A percentile compares a stretch with the other conserved stretches of the same genome.
Conservation (phyloP, 2,888 invertebrate genomes). For the Penaeus monodon region DNA sequence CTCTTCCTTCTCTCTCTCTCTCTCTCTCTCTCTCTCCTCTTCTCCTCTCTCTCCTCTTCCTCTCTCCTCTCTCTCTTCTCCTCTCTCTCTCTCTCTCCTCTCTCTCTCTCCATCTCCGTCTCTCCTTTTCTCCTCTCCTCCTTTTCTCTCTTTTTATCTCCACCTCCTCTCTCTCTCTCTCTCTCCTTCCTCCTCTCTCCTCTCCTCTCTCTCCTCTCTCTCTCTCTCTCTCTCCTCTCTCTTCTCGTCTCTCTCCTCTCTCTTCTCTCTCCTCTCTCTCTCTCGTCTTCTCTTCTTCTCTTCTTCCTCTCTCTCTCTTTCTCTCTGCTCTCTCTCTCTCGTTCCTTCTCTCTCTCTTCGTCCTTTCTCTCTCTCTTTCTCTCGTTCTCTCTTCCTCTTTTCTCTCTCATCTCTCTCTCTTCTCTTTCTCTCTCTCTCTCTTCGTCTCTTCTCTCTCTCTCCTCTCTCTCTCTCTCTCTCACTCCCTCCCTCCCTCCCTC, state of each 20-base stretch:
- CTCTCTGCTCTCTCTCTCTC: not conserved
- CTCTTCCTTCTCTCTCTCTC: no score
- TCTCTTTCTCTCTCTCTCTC: not conserved
- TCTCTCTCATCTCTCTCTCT: not conserved
- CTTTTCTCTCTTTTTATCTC: no score
- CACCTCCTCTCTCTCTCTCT: no score
- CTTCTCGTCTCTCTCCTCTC: not conserved
- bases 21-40: no score
- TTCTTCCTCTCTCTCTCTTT: not conserved
- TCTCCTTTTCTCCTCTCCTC: no score
- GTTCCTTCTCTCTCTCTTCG: not conserved
- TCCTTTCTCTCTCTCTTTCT: not conserved
- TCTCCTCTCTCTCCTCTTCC: no score
- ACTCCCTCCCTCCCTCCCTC: not conserved
- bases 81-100: no score
- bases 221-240: not conserved
- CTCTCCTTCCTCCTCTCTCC: not conserved
- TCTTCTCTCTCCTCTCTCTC: no score
- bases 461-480: not conserved
- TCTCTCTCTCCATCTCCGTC: no score
- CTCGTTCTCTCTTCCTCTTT: not conserved
- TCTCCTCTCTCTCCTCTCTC: not conserved
- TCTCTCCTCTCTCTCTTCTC: no score
- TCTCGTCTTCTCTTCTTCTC: no score
- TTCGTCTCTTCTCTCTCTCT: not conserved